A percentile compares a stretch with the other conserved stretches of the same genome.
Evolutionary conservation across 2,113 vertebrate species (phyloP).

Genomic region (Scomber japonicus): DNA sequence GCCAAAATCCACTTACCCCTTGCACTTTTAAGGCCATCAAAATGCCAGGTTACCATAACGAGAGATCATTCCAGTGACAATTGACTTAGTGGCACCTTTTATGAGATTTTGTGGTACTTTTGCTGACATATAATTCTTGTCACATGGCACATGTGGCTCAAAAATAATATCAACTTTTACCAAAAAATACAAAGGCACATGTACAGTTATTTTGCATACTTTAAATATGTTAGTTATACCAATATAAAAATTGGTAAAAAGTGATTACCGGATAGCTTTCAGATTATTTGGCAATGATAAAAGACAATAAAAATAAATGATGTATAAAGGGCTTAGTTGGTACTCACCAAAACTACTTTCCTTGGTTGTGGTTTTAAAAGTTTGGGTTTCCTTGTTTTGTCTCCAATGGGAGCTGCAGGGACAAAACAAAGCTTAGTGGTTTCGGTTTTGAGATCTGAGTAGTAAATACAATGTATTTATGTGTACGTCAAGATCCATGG

Average conservation of each 20-base stretch:
- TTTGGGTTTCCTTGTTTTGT: constrained; percentile 89
- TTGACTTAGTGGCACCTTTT: constrained; percentile 19
- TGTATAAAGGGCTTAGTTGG: background rate
- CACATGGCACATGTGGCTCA: background rate
- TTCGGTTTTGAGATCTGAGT: background rate
- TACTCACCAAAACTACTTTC: constrained; percentile 92
- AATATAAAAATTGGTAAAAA: background rate
- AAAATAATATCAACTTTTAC: too few species aligned
- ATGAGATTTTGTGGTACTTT: constrained; percentile 8
- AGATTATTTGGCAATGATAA: background rate
- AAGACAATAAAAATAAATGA: background rate
- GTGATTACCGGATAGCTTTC: background rate
- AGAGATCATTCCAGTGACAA: background rate
- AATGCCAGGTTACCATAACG: constrained; percentile 12
- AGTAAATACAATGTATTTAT: constrained; percentile 13
- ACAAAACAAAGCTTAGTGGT: constrained; percentile 30
- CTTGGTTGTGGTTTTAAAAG: constrained; percentile 92
- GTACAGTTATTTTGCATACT: too few species aligned
- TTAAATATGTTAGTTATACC: background rate
- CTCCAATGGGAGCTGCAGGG: constrained; percentile 87
- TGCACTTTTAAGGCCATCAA: background rate
- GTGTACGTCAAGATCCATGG: background rate
- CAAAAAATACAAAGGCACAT: background rate
- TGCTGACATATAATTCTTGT: background rate
- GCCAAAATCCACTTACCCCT: constrained; percentile 18